Evolutionary conservation across 2,113 vertebrate species (phyloP).

Genomic region (Bambusicola thoracicus): DNA sequence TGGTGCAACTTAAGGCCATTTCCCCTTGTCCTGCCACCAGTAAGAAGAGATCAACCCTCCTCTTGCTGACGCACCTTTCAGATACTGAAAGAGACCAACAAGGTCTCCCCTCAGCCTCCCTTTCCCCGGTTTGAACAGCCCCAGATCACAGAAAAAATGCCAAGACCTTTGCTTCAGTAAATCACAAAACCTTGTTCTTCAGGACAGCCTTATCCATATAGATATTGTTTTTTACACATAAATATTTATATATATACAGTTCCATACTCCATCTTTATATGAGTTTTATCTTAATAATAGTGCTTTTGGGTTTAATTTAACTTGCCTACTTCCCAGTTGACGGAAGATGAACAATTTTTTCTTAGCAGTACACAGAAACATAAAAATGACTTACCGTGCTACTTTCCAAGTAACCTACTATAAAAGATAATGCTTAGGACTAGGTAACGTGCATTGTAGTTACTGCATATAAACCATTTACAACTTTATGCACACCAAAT

Average conservation of each 20-base stretch:
- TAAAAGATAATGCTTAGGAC: neutral
- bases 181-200: neutral
- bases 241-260: neutral
- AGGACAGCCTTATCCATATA: neutral
- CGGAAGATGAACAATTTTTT: constrained; percentile 8
- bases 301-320: constrained; percentile 38
- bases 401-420: neutral
- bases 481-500: neutral
- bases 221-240: no score
- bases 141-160: neutral
- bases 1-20: no score
- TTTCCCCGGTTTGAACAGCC: no score
- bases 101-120: no score
- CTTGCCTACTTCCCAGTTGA: neutral
- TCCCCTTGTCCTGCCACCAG: no score
- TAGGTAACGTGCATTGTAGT: neutral
- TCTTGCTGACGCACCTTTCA: no score
- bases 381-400: neutral
- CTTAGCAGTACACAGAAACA: neutral
- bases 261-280: constrained; percentile 54
- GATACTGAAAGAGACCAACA: no score
- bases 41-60: no score
- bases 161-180: neutral
- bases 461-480: neutral
- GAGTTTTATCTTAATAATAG: constrained; percentile 32